These are phyloP conservation scores for Cordylochernes scorpioides DNA, from an alignment of 2,888 invertebrate species.

Conservation along the genomic window DNA sequence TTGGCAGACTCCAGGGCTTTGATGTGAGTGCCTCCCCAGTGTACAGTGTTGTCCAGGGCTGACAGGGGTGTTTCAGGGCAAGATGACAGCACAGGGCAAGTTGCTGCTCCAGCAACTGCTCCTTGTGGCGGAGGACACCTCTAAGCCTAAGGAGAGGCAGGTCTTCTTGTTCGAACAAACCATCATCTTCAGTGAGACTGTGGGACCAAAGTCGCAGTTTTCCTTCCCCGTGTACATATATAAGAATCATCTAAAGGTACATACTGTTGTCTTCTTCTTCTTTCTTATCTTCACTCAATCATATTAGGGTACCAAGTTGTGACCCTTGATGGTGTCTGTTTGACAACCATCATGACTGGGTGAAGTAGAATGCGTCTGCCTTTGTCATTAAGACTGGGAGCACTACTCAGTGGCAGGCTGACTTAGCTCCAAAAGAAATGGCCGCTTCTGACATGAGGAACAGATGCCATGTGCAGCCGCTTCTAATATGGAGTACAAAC, in stretches of 20 bases:
- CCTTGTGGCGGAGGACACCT: slow-evolving; percentile 26
- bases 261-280: no score
- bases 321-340: no score
- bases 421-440: no score
- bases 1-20: slow-evolving; percentile 82
- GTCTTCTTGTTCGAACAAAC: slow-evolving; percentile 96
- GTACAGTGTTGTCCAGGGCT: not conserved
- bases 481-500: no score
- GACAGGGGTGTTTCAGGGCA: slow-evolving; percentile 44
- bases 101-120: slow-evolving; percentile 59
- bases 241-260: slow-evolving; percentile 79
- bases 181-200: slow-evolving; percentile 66
- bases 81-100: slow-evolving; percentile 88
- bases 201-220: slow-evolving; percentile 33
- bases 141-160: slow-evolving; percentile 50
- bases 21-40: slow-evolving; percentile 38
- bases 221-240: slow-evolving; percentile 79
- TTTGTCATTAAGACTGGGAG: no score
- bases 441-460: no score
- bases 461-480: no score
- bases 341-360: no score
- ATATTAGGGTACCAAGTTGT: no score
- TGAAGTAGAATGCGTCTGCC: no score
- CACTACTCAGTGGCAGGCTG: no score
- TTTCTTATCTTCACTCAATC: slow-evolving; percentile 1